Evolutionary conservation across 1,140 invertebrate species (phyloP).

Genomic region (Heliconius nattereri): DNA sequence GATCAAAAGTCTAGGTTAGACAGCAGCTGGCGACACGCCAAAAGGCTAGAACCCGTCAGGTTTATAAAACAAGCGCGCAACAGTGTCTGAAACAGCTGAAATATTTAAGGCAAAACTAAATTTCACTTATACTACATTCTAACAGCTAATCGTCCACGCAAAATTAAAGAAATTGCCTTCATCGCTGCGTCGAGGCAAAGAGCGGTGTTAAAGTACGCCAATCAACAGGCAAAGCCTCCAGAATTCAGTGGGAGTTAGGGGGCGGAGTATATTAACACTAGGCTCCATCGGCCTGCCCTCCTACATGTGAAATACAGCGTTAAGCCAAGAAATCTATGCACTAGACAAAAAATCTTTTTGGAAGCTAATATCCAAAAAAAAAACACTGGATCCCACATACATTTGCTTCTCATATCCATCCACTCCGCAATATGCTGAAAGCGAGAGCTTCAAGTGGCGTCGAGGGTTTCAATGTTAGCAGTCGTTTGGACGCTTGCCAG

Average conservation of each 20-base stretch:
- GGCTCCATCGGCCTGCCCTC: too few relatives aligned
- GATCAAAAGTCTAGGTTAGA: constrained; percentile 27
- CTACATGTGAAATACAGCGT: too few relatives aligned
- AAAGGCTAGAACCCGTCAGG: constrained; percentile 36
- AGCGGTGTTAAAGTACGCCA: too few relatives aligned
- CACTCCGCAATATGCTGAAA: constrained; percentile 38
- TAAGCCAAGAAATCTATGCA: too few relatives aligned
- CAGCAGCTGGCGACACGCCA: constrained; percentile 30
- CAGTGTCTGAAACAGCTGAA: constrained; percentile 24
- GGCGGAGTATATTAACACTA: too few relatives aligned
- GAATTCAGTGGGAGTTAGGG: too few relatives aligned
- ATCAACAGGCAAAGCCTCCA: too few relatives aligned
- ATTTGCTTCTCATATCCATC: constrained; percentile 33
- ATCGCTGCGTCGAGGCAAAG: too few relatives aligned
- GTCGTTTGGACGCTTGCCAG: constrained; percentile 51
- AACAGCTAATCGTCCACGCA: not conserved
- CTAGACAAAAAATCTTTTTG: too few relatives aligned
- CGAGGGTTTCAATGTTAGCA: constrained; percentile 51
- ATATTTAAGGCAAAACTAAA: not conserved
- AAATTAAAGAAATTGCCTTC: not conserved
- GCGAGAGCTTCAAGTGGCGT: constrained; percentile 43
- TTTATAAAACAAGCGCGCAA: constrained; percentile 34
- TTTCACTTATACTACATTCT: not conserved
- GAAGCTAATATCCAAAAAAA: too few relatives aligned
- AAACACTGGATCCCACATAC: not conserved